Base-by-base conservation (phyloP, 2,113 vertebrate genomes). In the Callionymus lyra region DNA sequence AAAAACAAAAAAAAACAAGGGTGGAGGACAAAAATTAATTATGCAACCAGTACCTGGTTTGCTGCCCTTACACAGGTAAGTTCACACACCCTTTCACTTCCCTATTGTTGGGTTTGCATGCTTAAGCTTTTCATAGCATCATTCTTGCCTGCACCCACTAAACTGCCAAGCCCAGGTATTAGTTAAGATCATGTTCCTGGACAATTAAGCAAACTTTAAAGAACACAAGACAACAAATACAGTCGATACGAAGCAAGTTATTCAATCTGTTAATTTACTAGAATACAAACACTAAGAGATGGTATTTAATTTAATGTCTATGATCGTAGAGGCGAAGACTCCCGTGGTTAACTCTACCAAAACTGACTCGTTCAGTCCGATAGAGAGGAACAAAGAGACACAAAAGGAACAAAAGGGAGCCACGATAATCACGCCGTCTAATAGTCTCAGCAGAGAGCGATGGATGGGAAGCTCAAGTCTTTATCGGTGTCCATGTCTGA, bases 1-100 rank as follows among this genome's bases (percentile, higher is more conserved):
- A 43, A 12, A 2, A 11, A 44, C 76, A 62, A 69, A 73, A 75
- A 75, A 45, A 53, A 56, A 38, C 16, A 34, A 54, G 64, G 74
- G 69, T 5, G 72, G 65, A 50, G 67, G 43, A 59, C 16, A 40
- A 56, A 54, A 56, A 51, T 60, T 45, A n/a, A 57, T 73, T 61
- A 69, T 14, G 45, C 47, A 68, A 73, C 38, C 16, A 31, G 17
- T 44, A 53, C 16, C 6, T 34, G 10, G 31, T 52, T 33, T 12
- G 12, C 4, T 44, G 44, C 38, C 59, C 64, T 36, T 41, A 59
- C 37, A 63, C 55, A 48, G 53, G 62, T 58, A 55, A 51, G 36
- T 1, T 52, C 44, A 75, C 72, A 73, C 72, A 41, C 67, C 77
- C 63, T 46, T 19, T 38, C 45, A 37, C 47, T 16, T 10, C 36